Evolutionary conservation across 2,113 vertebrate genomes (phyloP), one percentile per base, ranked within the genome.

Genomic region (Lepus timidus): DNA sequence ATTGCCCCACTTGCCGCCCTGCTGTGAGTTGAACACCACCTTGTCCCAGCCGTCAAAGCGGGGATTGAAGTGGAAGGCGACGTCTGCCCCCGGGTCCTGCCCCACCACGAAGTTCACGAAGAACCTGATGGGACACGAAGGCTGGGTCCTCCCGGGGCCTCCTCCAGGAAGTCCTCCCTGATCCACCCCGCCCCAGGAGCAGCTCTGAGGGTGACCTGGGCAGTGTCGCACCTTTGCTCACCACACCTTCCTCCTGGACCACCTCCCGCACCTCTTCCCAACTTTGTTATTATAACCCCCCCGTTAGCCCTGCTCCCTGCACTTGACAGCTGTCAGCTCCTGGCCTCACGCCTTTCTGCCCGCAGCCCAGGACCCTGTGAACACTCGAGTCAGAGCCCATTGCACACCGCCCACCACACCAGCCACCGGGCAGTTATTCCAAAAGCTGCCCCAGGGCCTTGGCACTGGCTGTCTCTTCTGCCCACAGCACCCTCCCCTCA

Each of bases 11-110:
- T 16, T 7, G 1, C 98, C 98, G 0, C 94, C 70, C 86, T 98
- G 97, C 61, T 92, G 89, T 0, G 96, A 71, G 97, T 99, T 99
- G 93, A 99, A 98, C 13, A 99, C 98, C 74, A 99, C 98, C 65
- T 98, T 99, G 98, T 99, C 99, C 98, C 98, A 92, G 86, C 98
- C 98, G 0, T 99, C 98, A 14, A 99, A 99, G 0, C 99, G 98
- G 7, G 99, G 99, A 89, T 99, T 99, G 96, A 99, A 98, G 97
- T 99, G 99, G 11, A 99, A 97, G 81, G 98, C 98, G 0, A 99
- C 79, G 89, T 99, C 98, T 0, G 96, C 85, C 49, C 96, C 98
- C 0, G 98, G 96, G 0, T 81, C 93, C 27, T 96, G 95, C 1
- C 98, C 99, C 25, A 98, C 98, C 11, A 86, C 36, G 52, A 99